Evolutionary conservation across 2,797 vertebrate genomes (phyloP).

Genomic region (Orientallactaga sibirica): DNA sequence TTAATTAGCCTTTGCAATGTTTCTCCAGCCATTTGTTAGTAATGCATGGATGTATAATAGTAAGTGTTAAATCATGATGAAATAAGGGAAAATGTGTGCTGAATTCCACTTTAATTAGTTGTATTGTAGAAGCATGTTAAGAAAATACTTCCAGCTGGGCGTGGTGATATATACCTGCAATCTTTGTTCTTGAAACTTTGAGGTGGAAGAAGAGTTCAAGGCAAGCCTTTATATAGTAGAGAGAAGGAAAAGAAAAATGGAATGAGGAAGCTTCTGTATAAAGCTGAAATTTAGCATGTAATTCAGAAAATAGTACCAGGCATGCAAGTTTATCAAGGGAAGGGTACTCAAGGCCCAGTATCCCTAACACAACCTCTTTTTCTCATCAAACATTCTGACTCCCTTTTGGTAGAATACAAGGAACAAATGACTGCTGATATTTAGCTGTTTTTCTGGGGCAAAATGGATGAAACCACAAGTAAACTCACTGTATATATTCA

Average conservation of each 20-base stretch:
- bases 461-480: background rate
- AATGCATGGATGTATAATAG: background rate
- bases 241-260: too few species aligned
- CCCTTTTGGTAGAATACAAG: background rate
- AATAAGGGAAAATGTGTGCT: background rate
- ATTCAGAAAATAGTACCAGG: conserved; percentile 6
- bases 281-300: background rate
- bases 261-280: background rate
- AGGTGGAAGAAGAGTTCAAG: too few species aligned
- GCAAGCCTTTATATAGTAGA: background rate
- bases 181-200: background rate
- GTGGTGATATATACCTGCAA: background rate
- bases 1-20: background rate
- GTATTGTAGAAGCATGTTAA: background rate
- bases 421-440: background rate
- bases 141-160: background rate
- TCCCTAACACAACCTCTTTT: background rate
- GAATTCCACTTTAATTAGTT: background rate
- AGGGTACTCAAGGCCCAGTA: background rate
- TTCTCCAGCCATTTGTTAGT: conserved; percentile 8
- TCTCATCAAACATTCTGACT: background rate
- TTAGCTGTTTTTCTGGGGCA: background rate
- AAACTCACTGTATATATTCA: background rate
- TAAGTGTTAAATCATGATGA: background rate
- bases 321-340: background rate